These are phyloP conservation scores for Uropetala carovei DNA, from an alignment of 2,888 invertebrate genomes.

Conservation along the genomic window DNA sequence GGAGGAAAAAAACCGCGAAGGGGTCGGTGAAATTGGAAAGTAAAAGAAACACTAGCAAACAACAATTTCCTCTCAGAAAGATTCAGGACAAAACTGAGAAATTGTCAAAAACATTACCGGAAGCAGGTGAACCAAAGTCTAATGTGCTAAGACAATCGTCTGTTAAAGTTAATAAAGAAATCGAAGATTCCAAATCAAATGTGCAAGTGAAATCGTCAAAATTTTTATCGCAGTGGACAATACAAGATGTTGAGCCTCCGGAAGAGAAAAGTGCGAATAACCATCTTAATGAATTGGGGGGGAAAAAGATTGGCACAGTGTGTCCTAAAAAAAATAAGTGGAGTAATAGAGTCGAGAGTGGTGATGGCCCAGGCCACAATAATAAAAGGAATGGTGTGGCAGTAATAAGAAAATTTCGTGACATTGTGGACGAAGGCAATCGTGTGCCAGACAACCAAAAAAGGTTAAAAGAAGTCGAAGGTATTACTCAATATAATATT, in stretches of 20 bases:
- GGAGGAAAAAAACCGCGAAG: neutral
- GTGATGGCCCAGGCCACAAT: neutral
- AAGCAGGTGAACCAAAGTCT: neutral
- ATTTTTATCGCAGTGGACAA: neutral
- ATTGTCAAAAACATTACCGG: neutral
- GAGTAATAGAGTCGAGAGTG: too few relatives aligned
- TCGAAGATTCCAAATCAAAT: neutral
- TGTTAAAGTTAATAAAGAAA: neutral
- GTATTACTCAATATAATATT: neutral
- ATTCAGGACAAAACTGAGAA: neutral
- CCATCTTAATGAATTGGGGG: neutral
- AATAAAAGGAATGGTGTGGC: slow-evolving; percentile 28
- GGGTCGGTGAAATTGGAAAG: neutral
- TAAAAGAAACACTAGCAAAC: neutral
- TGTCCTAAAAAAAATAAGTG: too few relatives aligned
- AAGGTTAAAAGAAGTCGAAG: neutral
- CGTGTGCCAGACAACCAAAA: neutral
- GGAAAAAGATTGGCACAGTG: neutral
- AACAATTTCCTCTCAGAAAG: neutral
- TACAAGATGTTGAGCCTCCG: neutral
- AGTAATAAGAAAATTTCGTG: slow-evolving; percentile 23
- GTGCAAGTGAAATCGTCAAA: neutral
- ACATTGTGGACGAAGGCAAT: neutral
- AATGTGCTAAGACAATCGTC: too few relatives aligned
- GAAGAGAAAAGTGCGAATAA: neutral